These are phyloP conservation scores for Harpalus rufipes DNA, from an alignment of 2,888 invertebrate species.

Conservation along the genomic window DNA sequence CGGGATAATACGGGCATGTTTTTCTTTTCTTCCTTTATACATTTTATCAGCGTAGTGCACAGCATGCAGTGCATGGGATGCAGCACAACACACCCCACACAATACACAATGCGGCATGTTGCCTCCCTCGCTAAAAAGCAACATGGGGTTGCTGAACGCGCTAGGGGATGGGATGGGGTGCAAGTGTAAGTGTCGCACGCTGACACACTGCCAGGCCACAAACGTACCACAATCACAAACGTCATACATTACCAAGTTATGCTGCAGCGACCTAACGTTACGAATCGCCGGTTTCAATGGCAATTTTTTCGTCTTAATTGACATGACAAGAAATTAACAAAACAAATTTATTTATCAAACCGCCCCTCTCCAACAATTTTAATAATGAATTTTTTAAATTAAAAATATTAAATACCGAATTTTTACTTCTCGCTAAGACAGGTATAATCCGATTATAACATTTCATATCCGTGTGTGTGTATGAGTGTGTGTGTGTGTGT, in stretches of 20 bases:
- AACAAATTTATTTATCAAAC: no score
- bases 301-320: no score
- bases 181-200: slow-evolving; percentile 27
- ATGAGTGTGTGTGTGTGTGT: no score
- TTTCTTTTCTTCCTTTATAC: slow-evolving; percentile 58
- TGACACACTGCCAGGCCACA: neutral
- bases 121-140: slow-evolving; percentile 63
- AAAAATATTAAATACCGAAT: no score
- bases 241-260: neutral
- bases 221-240: slow-evolving; percentile 35
- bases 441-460: no score
- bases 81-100: slow-evolving; percentile 57
- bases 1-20: slow-evolving; percentile 39
- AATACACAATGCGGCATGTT: slow-evolving; percentile 53
- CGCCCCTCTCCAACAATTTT: no score
- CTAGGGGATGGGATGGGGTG: slow-evolving; percentile 30
- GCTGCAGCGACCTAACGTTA: neutral
- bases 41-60: slow-evolving; percentile 62
- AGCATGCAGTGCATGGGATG: slow-evolving; percentile 51
- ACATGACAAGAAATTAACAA: no score
- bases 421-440: no score
- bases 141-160: slow-evolving; percentile 54
- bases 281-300: no score
- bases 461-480: no score
- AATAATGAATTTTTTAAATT: no score